Percentiles rank a stretch among this genome's conserved stretches.
phyloP scores from a whole-genome alignment of 2,113 vertebrate species.

The Xiphias gladius region DNA sequence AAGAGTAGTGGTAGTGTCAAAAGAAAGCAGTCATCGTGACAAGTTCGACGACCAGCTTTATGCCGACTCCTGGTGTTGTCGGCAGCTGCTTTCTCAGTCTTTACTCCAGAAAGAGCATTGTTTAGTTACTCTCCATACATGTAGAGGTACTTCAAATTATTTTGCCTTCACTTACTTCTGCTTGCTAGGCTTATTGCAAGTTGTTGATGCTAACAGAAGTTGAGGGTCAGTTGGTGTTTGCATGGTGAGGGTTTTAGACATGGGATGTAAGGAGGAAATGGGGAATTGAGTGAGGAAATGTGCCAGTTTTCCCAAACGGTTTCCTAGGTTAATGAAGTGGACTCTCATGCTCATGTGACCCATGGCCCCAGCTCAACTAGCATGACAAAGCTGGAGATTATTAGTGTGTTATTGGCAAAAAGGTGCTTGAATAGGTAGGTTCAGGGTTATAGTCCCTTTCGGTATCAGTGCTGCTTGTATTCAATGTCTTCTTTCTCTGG shows the following conservation, averaged over 20 bases:
- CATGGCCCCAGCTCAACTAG: not conserved
- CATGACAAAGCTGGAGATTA: not conserved
- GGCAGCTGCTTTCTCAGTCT: conserved; percentile 64
- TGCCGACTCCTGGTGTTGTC: conserved; percentile 51
- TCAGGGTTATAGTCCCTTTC: not conserved
- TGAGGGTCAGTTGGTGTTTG: not conserved
- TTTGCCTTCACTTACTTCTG: not conserved
- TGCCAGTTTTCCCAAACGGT: conserved; percentile 20
- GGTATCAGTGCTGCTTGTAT: not conserved
- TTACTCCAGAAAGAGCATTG: conserved; percentile 48
- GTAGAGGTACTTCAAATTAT: not conserved
- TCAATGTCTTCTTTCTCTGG: not conserved
- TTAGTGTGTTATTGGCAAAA: not conserved
- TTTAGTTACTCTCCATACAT: conserved; percentile 37
- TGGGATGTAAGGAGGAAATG: not conserved
- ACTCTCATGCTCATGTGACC: not conserved
- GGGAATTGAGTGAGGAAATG: not conserved
- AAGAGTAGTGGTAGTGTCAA: conserved; percentile 49
- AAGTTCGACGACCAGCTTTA: conserved; percentile 70
- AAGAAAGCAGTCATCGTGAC: conserved; percentile 72
- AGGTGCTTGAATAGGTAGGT: not conserved
- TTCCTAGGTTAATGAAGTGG: conserved; percentile 11
- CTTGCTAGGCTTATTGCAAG: not conserved
- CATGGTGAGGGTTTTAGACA: not conserved
- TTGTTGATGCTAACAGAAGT: conserved; percentile 3